A percentile compares a stretch with the other conserved stretches of the same genome.
Evolutionary conservation across 2,888 invertebrate genomes (phyloP).

Genomic region (Pterostichus madidus): DNA sequence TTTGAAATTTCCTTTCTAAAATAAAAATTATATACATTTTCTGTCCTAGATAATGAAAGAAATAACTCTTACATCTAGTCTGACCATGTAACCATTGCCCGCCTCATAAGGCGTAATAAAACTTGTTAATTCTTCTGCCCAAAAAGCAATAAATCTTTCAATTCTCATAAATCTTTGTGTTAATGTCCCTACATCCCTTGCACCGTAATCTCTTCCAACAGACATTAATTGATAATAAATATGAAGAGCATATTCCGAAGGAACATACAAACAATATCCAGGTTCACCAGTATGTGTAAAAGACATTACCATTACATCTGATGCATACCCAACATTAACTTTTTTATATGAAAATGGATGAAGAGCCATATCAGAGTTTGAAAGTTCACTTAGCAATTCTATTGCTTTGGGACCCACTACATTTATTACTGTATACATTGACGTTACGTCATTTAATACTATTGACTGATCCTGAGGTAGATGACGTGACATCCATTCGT

Average conservation of each 20-base stretch:
- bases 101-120: conserved; percentile 83
- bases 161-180: conserved; percentile 84
- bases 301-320: conserved; percentile 85
- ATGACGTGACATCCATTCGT: conserved; percentile 85
- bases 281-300: conserved; percentile 87
- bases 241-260: conserved; percentile 87
- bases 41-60: not conserved
- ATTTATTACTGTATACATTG: conserved; percentile 86
- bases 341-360: conserved; percentile 84
- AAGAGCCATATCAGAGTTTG: conserved; percentile 82
- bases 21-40: conserved; percentile 54
- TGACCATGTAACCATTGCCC: conserved; percentile 81
- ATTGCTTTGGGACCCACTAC: conserved; percentile 85
- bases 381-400: conserved; percentile 82
- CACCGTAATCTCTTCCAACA: conserved; percentile 84
- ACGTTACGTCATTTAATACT: conserved; percentile 84
- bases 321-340: conserved; percentile 84
- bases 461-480: conserved; percentile 82
- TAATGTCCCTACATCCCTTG: conserved; percentile 83
- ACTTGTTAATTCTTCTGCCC: conserved; percentile 84
- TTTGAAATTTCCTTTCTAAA: conserved; percentile 81
- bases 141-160: conserved; percentile 86
- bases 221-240: conserved; percentile 85
- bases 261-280: conserved; percentile 85
- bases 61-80: conserved; percentile 77